Evolutionary conservation across 2,888 invertebrate genomes (phyloP).

Genomic region (Callyntrura sp.): DNA sequence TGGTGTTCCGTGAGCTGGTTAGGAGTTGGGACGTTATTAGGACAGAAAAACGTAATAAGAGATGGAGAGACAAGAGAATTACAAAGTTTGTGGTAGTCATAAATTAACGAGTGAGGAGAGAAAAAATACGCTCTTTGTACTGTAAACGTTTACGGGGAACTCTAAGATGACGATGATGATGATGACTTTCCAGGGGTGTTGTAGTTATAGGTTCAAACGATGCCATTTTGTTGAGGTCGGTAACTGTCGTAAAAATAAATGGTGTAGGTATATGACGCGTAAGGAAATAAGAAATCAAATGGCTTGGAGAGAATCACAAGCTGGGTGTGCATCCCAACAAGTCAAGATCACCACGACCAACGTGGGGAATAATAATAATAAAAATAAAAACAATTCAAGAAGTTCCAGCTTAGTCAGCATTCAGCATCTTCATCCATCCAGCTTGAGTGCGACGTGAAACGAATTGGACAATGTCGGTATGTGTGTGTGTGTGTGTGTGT

Average conservation of each 20-base stretch:
- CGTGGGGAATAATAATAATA: background rate
- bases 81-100: conserved; percentile 47
- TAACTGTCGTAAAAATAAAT: conserved; percentile 32
- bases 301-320: no score
- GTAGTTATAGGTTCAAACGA: background rate
- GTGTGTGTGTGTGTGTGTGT: no score
- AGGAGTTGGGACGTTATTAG: no score
- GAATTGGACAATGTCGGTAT: conserved; percentile 19
- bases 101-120: conserved; percentile 46
- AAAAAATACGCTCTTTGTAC: conserved; percentile 4
- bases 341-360: conserved; percentile 6
- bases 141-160: background rate
- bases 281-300: no score
- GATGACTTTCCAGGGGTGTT: conserved; percentile 36
- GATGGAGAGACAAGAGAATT: conserved; percentile 55
- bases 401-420: no score
- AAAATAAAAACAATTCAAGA: conserved; percentile 44
- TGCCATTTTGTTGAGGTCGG: conserved; percentile 9
- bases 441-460: conserved; percentile 3
- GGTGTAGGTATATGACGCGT: conserved; percentile 36
- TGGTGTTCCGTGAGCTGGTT: background rate
- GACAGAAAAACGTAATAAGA: background rate
- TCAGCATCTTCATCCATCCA: background rate
- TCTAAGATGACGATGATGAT: no score
- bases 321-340: background rate